These are phyloP conservation scores for Gallinago jamesoni DNA, from an alignment of 2,113 vertebrate species.

Conservation along the genomic window DNA sequence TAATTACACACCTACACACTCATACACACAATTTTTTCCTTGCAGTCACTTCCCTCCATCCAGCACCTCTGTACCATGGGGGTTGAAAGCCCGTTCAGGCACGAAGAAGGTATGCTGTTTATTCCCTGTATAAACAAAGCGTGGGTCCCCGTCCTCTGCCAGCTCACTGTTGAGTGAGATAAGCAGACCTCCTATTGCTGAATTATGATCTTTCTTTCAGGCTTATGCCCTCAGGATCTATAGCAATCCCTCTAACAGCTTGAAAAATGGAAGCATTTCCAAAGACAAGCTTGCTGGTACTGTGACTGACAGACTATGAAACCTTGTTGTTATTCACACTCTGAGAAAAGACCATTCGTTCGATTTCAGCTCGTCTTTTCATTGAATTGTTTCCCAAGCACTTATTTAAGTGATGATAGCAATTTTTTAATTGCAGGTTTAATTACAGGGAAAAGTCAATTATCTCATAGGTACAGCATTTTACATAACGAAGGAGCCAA, in stretches of 20 bases:
- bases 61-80: not conserved
- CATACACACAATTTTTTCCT: not conserved
- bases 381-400: slow-evolving; percentile 47
- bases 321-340: slow-evolving; percentile 62
- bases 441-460: slow-evolving; percentile 47
- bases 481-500: not conserved
- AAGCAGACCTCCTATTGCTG: slow-evolving; percentile 73
- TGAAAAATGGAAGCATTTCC: slow-evolving; percentile 72
- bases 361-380: slow-evolving; percentile 53
- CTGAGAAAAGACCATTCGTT: slow-evolving; percentile 46
- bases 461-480: slow-evolving; percentile 8
- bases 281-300: slow-evolving; percentile 62
- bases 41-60: not conserved
- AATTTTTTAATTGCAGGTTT: slow-evolving; percentile 40
- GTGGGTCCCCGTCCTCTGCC: slow-evolving; percentile 39
- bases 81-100: slow-evolving; percentile 16
- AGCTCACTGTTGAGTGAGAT: slow-evolving; percentile 68
- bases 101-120: slow-evolving; percentile 52
- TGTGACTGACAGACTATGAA: slow-evolving; percentile 64
- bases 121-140: slow-evolving; percentile 51
- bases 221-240: slow-evolving; percentile 68
- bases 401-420: slow-evolving; percentile 33
- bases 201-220: slow-evolving; percentile 78
- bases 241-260: slow-evolving; percentile 69
- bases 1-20: slow-evolving; percentile 39